Evolutionary conservation across 2,797 vertebrate species (phyloP).

Genomic region (Pantherophis vulpinus): DNA sequence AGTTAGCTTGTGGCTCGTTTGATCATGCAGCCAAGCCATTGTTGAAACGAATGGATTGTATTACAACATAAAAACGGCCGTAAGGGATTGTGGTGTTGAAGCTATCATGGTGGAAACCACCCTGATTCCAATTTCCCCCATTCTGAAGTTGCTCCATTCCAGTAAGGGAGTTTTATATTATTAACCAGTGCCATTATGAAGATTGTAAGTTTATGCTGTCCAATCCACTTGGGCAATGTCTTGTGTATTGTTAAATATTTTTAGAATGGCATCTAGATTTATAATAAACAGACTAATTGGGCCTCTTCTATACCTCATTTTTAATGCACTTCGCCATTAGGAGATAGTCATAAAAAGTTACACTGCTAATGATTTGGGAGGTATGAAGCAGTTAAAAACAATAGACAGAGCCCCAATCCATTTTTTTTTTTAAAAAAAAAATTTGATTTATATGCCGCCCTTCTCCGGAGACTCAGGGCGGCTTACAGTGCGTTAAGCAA

Average conservation of each 20-base stretch:
- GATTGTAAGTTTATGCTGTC: background rate
- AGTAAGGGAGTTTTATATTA: background rate
- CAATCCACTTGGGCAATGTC: background rate
- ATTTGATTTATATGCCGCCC: too few species aligned
- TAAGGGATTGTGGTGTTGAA: background rate
- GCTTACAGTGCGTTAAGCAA: too few species aligned
- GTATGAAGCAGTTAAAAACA: background rate
- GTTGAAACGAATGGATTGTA: background rate
- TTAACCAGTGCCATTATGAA: background rate
- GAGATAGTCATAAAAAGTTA: background rate
- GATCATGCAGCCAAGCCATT: background rate
- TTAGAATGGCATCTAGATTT: background rate
- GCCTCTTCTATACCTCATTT: background rate
- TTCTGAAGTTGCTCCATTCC: background rate
- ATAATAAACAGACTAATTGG: background rate
- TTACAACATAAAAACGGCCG: background rate
- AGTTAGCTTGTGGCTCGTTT: background rate
- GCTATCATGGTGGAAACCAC: background rate
- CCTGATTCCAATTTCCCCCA: background rate
- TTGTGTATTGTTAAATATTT: background rate
- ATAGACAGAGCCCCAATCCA: background rate
- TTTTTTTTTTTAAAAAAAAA: too few species aligned
- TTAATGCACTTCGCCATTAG: background rate
- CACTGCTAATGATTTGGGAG: background rate
- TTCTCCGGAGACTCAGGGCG: too few species aligned